These are phyloP conservation scores for Myiotriccus ornatus DNA, from an alignment of 2,797 vertebrate genomes.

Conservation along the genomic window DNA sequence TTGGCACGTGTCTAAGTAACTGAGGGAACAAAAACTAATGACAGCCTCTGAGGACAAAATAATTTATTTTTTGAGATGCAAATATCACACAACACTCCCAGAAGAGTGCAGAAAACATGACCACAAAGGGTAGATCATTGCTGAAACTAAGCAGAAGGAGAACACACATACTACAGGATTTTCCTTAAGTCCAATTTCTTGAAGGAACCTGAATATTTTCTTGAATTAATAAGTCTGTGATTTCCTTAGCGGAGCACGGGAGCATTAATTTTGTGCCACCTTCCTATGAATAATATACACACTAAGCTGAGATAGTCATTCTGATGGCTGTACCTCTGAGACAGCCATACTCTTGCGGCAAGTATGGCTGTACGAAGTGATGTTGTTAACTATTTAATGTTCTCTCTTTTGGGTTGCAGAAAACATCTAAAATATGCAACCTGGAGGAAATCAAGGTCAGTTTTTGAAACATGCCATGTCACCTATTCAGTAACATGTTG, in stretches of 20 bases:
- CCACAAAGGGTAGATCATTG: not conserved
- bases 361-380: not conserved
- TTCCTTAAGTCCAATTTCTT: not conserved
- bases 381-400: not conserved
- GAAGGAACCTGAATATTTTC: not conserved
- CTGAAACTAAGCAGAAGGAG: not conserved
- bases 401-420: constrained; percentile 15
- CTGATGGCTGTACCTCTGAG: not conserved
- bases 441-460: not conserved
- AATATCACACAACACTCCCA: not conserved
- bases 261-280: not conserved
- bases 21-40: not conserved
- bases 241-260: not conserved
- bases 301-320: not conserved
- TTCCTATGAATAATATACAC: not conserved
- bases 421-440: not conserved
- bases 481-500: not conserved
- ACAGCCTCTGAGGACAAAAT: not conserved
- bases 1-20: not conserved
- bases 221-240: not conserved
- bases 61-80: not conserved
- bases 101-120: not conserved
- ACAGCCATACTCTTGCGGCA: not conserved
- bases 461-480: not conserved
- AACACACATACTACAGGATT: not conserved